Base-by-base conservation (phyloP, 1,140 invertebrate genomes). In the Cherax quadricarinatus region DNA sequence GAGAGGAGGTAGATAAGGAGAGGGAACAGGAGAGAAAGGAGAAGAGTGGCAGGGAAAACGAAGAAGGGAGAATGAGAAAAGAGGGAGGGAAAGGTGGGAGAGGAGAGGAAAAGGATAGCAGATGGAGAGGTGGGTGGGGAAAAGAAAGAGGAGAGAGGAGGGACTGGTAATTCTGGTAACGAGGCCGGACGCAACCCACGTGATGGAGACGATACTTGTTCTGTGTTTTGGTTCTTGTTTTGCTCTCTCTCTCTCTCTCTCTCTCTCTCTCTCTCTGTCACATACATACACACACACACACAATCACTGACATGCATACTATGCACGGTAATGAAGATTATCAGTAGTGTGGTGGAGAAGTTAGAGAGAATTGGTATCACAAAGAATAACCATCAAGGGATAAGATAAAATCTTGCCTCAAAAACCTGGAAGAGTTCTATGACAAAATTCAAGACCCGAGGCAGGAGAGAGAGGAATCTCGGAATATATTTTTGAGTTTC, bases 101-200 rank as follows among this genome's bases (percentile, higher is more conserved):
- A 18, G n/a, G 24, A 12, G n/a, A n/a, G 18, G 30, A 18, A 30
- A n/a, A n/a, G 78, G 4, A 79, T 12, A 24, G 12, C 30, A 24
- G 78, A 14, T 6, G n/a, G 73, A 21, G 9, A 10, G 78, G 24
- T 9, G 30, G 48, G 78, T 5, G 78, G 24, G n/a, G 48, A 30
- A 24, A 21, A 49, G 41, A 21, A 21, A 30, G 83, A 85, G 83
- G 83, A 24, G 12, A 9, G 30, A 53, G 57, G 60, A 9, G 79
- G 79, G 41, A 4, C 24, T 21, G 62, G 60, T 86, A 86, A 86
- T 66, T 66, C 60, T n/a, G 18, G 48, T 70, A 86, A 73, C 60
- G 84, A 86, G 60, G 62, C 51, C 14, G 81, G 81, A 60, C 51
- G 49, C 51, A n/a, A 14, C n/a, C 81, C 81, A 24, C 12, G 81